Base-by-base conservation (phyloP, 2,797 vertebrate genomes). In the Propithecus deckenii region DNA sequence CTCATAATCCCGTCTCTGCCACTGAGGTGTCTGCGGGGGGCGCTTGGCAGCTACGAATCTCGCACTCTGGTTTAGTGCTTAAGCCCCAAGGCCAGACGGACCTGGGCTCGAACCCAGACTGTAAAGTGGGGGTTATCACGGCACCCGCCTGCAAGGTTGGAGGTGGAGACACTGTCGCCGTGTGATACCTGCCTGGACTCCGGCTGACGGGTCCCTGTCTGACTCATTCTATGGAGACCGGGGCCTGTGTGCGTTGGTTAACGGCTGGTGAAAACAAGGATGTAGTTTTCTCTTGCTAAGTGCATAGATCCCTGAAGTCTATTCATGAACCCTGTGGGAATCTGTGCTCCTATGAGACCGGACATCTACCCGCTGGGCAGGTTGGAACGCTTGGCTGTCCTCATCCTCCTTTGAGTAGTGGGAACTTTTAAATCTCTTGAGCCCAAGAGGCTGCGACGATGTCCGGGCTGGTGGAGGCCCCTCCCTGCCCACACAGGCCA, bases 401-500 rank as follows among this genome's bases (percentile, higher is more conserved):
- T 4, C 0, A 3, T 25, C 57, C 38, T 12, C 43, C 59, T 28
- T 25, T 20, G 18, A 87, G 43, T 7, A 5, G 89, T 28, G 93
- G 94, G 86, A 93, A 89, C 61, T 83, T 55, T 13, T 72, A 83
- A 93, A 25, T 72, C 43, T 91, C 92, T 87, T 7, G 20, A 20
- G 57, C 7, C 4, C 23, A 0, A 2, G 11, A 32, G 18, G 74
- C 52, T 25, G 90, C 61, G 6, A 57, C 95, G 94, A 94, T 93
- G 95, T 95, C 96, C 94, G n/a, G 76, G 94, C 72, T 78, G 79
- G 63, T 61, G 59, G 0, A 83, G 89, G 43, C 46, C 52, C 30
- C 7, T 0, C 7, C 41, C 52, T 20, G 8, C 1, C 43, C 20
- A 38, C 7, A 12, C 0, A 0, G 48, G 38, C 38, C 7, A n/a